Evolutionary conservation across 2,797 vertebrate genomes (phyloP).

Genomic region (Coreius guichenoti): DNA sequence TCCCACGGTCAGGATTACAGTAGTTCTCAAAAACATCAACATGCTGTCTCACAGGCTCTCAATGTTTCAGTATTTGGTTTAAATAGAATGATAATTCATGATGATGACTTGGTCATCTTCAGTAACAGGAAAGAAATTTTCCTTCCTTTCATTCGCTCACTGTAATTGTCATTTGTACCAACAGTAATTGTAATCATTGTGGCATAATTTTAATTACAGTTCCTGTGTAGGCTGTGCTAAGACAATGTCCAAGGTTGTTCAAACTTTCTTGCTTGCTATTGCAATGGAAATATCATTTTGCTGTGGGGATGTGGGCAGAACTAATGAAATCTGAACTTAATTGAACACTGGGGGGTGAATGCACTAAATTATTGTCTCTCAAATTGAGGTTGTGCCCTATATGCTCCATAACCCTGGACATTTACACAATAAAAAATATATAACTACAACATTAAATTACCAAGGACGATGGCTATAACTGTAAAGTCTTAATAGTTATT

Average conservation of each 20-base stretch:
- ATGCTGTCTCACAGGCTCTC: not conserved
- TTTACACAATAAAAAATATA: not conserved
- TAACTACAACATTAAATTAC: not conserved
- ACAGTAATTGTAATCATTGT: conserved; percentile 28
- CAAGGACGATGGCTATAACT: not conserved
- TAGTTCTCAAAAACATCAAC: not conserved
- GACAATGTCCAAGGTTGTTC: not conserved
- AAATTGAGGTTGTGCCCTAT: not conserved
- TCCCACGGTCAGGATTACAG: conserved; percentile 38
- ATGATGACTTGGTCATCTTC: not conserved
- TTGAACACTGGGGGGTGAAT: not conserved
- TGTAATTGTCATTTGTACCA: conserved; percentile 30
- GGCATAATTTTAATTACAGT: conserved; percentile 23
- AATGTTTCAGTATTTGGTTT: conserved; percentile 6
- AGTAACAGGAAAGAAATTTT: not conserved
- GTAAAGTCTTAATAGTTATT: not conserved
- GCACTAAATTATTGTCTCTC: not conserved
- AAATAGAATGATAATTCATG: not conserved
- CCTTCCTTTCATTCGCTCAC: conserved; percentile 11
- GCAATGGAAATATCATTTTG: not conserved
- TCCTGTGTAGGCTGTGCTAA: conserved; percentile 77
- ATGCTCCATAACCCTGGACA: not conserved
- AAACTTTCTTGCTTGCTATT: not conserved
- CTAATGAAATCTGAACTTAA: not conserved
- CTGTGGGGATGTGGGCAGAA: not conserved